These are phyloP conservation scores for Enoplosus armatus DNA, from an alignment of 2,797 vertebrate genomes.

Conservation along the genomic window DNA sequence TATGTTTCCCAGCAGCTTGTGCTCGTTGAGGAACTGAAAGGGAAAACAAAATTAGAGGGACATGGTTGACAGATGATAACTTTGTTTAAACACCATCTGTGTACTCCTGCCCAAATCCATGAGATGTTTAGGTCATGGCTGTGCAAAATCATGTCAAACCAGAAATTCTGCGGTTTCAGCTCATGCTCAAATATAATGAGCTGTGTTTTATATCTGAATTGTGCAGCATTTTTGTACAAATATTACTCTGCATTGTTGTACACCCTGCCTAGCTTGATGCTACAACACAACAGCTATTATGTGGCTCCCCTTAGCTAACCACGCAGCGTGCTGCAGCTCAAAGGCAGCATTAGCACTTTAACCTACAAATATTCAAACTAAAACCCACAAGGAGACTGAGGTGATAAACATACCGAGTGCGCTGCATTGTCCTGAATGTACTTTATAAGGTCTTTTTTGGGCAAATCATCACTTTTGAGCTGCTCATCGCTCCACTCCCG, in stretches of 20 bases:
- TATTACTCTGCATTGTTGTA: fast-evolving
- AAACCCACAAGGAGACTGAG: fast-evolving
- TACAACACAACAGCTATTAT: neutral
- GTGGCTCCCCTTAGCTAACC: slow-evolving; percentile 41
- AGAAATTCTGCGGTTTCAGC: neutral
- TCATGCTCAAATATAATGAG: neutral
- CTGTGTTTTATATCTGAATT: fast-evolving
- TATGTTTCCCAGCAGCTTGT: slow-evolving; percentile 94
- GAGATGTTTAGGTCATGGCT: neutral
- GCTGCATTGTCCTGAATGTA: slow-evolving; percentile 95
- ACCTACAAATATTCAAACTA: fast-evolving
- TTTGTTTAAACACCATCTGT: neutral
- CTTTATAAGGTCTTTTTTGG: slow-evolving; percentile 95
- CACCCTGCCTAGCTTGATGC: neutral
- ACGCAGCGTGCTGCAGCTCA: slow-evolving; percentile 32
- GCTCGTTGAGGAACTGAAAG: slow-evolving; percentile 93
- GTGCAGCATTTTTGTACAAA: fast-evolving
- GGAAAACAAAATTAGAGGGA: neutral
- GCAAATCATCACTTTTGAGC: slow-evolving; percentile 92
- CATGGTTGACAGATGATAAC: neutral
- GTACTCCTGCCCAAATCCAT: neutral
- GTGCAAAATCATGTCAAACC: no score
- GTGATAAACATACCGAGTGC: slow-evolving; percentile 85
- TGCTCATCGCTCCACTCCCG: slow-evolving; percentile 93
- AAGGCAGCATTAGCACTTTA: neutral